Evolutionary conservation across 2,797 vertebrate genomes (phyloP).

Genomic region (Paguma larvata): DNA sequence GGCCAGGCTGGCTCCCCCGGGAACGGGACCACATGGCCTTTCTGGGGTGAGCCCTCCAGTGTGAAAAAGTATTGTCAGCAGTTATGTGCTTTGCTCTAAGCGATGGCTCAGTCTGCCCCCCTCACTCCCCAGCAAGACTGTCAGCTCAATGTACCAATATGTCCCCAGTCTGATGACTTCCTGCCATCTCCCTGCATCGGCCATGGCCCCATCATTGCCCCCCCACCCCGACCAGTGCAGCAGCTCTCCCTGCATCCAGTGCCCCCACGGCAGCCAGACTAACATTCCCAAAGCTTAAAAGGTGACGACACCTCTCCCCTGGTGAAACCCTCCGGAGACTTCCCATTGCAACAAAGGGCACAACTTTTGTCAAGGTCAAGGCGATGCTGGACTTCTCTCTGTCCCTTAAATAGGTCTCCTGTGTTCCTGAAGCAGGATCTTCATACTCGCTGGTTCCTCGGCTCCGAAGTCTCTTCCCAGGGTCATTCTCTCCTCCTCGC

Average conservation of each 20-base stretch:
- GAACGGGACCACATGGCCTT: no score
- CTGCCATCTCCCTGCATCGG: neutral
- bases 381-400: neutral
- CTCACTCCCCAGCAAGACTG: neutral
- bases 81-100: neutral
- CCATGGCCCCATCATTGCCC: neutral
- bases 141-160: neutral
- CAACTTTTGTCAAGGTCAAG: neutral
- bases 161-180: neutral
- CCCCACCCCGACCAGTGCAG: neutral
- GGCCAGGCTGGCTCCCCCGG: no score
- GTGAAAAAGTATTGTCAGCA: neutral
- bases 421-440: neutral
- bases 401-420: neutral
- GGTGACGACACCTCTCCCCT: neutral
- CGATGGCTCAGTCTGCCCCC: neutral
- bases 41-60: neutral
- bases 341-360: neutral
- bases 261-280: neutral
- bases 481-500: neutral
- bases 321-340: neutral
- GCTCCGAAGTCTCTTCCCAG: neutral
- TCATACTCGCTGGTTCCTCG: neutral
- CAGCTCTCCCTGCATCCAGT: neutral
- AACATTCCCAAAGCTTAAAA: neutral